Evolutionary conservation across 2,888 invertebrate genomes (phyloP), one percentile per base, ranked within the genome.

Genomic region (Thera britannica): DNA sequence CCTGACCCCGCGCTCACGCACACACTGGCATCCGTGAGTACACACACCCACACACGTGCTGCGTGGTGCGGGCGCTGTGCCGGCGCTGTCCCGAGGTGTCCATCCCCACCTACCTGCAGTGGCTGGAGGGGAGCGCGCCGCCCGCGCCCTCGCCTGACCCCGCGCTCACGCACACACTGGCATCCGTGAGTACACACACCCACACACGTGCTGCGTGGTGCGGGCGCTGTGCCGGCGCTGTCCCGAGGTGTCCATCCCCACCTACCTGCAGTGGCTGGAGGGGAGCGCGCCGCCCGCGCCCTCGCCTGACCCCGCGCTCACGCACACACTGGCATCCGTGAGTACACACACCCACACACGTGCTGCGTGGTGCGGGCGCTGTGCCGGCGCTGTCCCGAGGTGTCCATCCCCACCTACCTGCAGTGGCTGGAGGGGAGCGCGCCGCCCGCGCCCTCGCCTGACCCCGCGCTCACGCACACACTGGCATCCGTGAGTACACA

Each of bases 311-410:
- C 92, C 92, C 63, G 88, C 92, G 64, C 84, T 96, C 76, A 92
- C 96, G 59, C 97, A 97, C 78, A 97, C 97, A 71, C 95, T 97
- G 56, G 97, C 98, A 3, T 96, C 97, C 51, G 97, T 98, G 49
- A 70, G 73, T 73, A n/a, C 11, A 36, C 41, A 35, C 35, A 5
- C 52, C n/a, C 56, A 56, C 41, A 12, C 6, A 12, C 12, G 6
- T 12, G 12, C 38, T 6, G 6, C 38, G 38, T 38, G 38, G 38
- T 6, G 38, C 38, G 4, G 4, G 38, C 38, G 5, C 12, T 23
- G 49, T 97, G 98, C 77, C 96, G 94, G 75, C 82, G 83, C 74
- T 87, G 95, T 77, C 94, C 96, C 6, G 89, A 90, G 60, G 95
- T 96, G 76, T 94, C 96, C 55, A 93, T 96, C 71, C 92, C 92